Evolutionary conservation across 2,888 invertebrate genomes (phyloP).

Genomic region (Theretra japonica): DNA sequence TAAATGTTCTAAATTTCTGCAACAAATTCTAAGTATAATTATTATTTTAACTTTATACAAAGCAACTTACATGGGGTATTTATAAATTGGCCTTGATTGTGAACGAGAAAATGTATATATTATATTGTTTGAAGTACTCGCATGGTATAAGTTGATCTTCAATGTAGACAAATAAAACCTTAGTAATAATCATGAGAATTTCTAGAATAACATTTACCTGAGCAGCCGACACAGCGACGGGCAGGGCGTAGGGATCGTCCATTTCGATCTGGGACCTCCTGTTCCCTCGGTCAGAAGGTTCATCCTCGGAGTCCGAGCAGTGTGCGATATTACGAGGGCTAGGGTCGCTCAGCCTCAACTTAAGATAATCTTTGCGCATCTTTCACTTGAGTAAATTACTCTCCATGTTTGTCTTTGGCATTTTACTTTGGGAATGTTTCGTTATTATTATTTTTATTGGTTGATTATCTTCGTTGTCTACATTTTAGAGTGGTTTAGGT

Average conservation of each 20-base stretch:
- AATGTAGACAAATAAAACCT: too few species aligned
- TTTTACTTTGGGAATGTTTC: conserved; percentile 53
- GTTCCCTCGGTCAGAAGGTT: conserved; percentile 64
- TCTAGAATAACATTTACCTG: conserved; percentile 55
- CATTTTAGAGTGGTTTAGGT: conserved; percentile 31
- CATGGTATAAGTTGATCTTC: too few species aligned
- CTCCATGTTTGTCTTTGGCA: conserved; percentile 33
- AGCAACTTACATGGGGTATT: too few species aligned
- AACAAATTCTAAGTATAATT: too few species aligned
- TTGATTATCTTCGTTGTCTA: conserved; percentile 26
- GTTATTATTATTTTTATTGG: conserved; percentile 36
- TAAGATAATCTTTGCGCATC: conserved; percentile 79
- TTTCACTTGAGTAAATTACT: conserved; percentile 38
- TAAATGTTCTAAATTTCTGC: too few species aligned
- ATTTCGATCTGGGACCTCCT: conserved; percentile 57
- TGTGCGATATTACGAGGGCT: conserved; percentile 68
- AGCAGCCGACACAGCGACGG: conserved; percentile 59
- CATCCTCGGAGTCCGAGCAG: conserved; percentile 78
- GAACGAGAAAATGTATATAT: too few species aligned
- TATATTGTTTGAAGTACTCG: too few species aligned
- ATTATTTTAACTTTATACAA: too few species aligned
- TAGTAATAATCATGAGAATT: background rate
- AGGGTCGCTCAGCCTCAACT: conserved; percentile 78
- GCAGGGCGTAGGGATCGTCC: conserved; percentile 59
- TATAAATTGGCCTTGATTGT: too few species aligned